phyloP scores from a whole-genome alignment of 2,113 vertebrate species.

The Turnix velox region DNA sequence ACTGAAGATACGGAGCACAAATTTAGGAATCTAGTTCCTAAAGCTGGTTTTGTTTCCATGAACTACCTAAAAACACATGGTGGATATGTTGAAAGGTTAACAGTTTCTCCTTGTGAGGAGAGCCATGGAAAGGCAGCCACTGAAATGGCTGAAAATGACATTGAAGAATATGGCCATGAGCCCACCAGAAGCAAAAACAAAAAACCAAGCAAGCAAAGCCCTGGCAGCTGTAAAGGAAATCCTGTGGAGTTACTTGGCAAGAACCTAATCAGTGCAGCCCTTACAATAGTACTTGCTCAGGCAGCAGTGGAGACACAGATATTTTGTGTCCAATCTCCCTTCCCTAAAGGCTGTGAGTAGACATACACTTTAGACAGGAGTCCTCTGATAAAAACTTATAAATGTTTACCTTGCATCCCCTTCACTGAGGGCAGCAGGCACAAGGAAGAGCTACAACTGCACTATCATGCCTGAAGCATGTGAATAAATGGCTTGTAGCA shows the following conservation, averaged over 20 bases:
- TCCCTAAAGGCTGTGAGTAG: accelerated
- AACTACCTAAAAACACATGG: background rate
- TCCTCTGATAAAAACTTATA: background rate
- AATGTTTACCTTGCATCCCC: background rate
- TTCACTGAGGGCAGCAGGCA: background rate
- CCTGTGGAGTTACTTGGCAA: background rate
- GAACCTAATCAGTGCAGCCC: background rate
- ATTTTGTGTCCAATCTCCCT: background rate
- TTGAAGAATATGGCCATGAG: background rate
- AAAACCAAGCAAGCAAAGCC: accelerated
- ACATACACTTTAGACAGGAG: background rate
- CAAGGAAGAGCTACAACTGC: background rate
- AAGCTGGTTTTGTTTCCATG: background rate
- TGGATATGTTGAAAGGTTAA: background rate
- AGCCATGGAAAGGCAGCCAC: accelerated
- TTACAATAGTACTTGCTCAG: background rate
- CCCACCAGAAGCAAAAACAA: background rate
- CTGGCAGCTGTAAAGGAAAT: background rate
- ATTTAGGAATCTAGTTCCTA: background rate
- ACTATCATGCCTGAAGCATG: background rate
- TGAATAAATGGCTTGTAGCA: background rate
- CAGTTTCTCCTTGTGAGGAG: background rate
- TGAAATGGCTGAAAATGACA: background rate
- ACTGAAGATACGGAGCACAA: background rate
- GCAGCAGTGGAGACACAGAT: background rate